Percentiles rank a stretch among this genome's conserved stretches.
phyloP scores from a whole-genome alignment of 2,888 invertebrate species.

The Panzeria rudis region DNA sequence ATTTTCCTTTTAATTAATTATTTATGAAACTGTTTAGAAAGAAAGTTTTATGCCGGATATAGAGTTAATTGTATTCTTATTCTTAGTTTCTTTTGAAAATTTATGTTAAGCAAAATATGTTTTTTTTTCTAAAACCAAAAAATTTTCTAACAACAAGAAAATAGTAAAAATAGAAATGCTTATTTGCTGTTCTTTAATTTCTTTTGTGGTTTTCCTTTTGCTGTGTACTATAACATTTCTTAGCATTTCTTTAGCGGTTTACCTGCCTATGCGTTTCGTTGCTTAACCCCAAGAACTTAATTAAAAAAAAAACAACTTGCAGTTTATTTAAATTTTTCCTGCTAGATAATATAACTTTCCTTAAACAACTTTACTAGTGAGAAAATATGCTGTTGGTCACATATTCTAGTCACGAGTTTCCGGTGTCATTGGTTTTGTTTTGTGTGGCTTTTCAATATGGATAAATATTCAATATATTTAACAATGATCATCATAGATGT shows the following conservation, averaged over 20 bases:
- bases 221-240: constrained; percentile 12
- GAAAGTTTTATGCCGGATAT: constrained; percentile 48
- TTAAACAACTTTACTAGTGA: constrained; percentile 23
- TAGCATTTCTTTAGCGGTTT: constrained; percentile 41
- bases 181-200: constrained; percentile 34
- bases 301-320: neutral
- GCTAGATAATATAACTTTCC: neutral
- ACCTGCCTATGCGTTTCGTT: neutral
- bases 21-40: neutral
- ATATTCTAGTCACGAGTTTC: constrained; percentile 73
- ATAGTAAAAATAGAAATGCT: neutral
- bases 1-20: neutral
- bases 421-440: constrained; percentile 71
- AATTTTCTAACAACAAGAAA: neutral
- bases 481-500: constrained; percentile 52
- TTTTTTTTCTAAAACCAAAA: neutral
- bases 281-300: constrained; percentile 30
- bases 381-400: constrained; percentile 38
- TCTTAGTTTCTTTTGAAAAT: neutral
- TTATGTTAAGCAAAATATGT: constrained; percentile 24
- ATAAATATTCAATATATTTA: constrained; percentile 62
- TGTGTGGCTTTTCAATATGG: constrained; percentile 69
- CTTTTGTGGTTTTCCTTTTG: constrained; percentile 29
- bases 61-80: neutral
- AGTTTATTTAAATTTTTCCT: constrained; percentile 23